Conservation (phyloP, 2,797 vertebrate species). For the Poeciliopsis paucimaculata region DNA sequence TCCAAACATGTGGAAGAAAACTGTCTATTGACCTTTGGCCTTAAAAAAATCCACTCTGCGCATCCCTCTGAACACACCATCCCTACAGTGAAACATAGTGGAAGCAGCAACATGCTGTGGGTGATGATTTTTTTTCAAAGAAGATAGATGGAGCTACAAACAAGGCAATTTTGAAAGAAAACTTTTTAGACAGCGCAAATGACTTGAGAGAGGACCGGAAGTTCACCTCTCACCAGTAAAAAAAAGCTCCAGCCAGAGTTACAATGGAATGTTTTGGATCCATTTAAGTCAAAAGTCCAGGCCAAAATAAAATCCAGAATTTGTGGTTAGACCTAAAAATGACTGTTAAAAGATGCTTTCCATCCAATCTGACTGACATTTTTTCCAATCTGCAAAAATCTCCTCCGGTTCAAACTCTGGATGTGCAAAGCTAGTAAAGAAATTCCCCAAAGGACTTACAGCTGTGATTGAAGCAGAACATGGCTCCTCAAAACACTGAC, state of each 20-base stretch:
- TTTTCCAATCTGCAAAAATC: background rate
- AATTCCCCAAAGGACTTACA: background rate
- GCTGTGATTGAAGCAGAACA: background rate
- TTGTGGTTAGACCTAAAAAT: background rate
- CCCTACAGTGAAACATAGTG: background rate
- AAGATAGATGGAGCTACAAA: background rate
- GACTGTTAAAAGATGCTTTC: background rate
- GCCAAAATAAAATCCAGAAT: background rate
- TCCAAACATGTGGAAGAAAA: background rate
- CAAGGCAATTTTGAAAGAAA: background rate
- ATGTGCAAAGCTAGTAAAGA: background rate
- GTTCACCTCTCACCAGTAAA: background rate
- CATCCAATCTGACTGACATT: background rate
- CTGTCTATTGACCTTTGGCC: background rate
- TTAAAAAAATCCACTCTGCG: background rate
- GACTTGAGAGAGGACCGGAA: background rate
- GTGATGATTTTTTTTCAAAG: background rate
- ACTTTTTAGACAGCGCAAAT: background rate
- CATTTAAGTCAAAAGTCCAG: background rate
- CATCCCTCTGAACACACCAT: background rate
- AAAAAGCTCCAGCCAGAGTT: background rate
- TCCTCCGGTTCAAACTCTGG: background rate
- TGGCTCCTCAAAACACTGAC: background rate
- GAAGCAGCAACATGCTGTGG: background rate
- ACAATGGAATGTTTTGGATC: background rate